Evolutionary conservation across 2,113 vertebrate genomes (phyloP), one percentile per base, ranked within the genome.

Genomic region (Lonchura striata): DNA sequence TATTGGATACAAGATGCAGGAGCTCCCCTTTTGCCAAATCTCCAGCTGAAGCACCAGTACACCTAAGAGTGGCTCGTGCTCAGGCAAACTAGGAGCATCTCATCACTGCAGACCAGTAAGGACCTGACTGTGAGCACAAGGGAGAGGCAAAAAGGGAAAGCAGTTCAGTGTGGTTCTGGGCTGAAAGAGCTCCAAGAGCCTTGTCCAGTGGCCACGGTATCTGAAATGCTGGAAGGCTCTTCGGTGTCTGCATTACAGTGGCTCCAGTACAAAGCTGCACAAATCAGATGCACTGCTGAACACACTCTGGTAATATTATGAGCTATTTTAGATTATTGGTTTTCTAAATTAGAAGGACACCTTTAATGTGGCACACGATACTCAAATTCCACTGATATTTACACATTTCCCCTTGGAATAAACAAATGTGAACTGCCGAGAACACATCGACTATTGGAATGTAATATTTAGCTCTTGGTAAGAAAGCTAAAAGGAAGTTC

Each of bases 1-100:
- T 49, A 90, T 63, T 0, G 52, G 90, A 83, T 7, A 88, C 35
- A 65, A 88, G 85, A 66, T 50, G 75, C 59, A 83, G 53, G 91
- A 94, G 88, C 28, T 92, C 75, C 92, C 93, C 92, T 85, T 91
- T 23, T 70, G 90, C 80, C 85, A 79, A 92, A 68, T 35, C 93
- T 88, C 90, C 82, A 92, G 72, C 5, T 70, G 92, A 88, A 95
- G 90, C 75, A 92, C 35, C 87, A 92, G 79, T 19, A 82, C 79
- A 85, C 42, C 78, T 42, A 50, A 0, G 2, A 90, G 60, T 9
- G 3, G 35, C 50, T 31, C 1, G 9, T 11, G 76, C 82, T 86
- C 85, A 75, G 39, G 72, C 52, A 86, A 92, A 88, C 7, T 8
- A 4, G 53, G 52, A 90, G 60, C 76, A 86, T 24, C 61, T 82